Percentiles rank a stretch among this genome's conserved stretches.
Evolutionary conservation across 2,797 vertebrate species (phyloP).

Genomic region (Rhinoraja longicauda): DNA sequence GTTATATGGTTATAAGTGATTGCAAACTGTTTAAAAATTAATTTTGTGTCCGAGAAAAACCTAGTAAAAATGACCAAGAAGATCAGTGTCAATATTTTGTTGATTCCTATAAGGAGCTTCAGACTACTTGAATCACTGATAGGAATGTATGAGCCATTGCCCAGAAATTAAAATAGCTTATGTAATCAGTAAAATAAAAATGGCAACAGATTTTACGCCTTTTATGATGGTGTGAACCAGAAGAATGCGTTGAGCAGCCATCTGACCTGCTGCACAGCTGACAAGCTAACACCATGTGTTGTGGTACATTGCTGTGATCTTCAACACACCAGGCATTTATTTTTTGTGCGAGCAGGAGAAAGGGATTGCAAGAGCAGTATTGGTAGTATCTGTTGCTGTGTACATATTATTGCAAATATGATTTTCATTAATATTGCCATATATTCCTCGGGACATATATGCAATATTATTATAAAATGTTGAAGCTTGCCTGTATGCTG

Average conservation of each 20-base stretch:
- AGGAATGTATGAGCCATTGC: conserved; percentile 45
- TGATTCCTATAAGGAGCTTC: neutral
- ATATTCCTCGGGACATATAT: neutral
- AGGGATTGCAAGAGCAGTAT: conserved; percentile 51
- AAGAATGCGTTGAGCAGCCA: conserved; percentile 53
- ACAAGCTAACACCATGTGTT: conserved; percentile 54
- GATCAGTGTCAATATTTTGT: neutral
- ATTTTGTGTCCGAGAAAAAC: neutral
- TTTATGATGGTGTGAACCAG: conserved; percentile 52
- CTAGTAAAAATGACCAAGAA: neutral
- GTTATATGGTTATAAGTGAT: too few relatives aligned
- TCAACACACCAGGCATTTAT: conserved; percentile 45
- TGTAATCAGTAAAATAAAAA: conserved; percentile 61
- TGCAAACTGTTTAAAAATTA: conserved; percentile 1
- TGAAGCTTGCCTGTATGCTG: neutral
- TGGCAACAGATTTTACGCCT: conserved; percentile 51
- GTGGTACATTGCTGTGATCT: conserved; percentile 45
- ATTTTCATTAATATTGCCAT: neutral
- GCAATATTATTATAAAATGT: neutral
- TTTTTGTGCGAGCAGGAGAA: conserved; percentile 51
- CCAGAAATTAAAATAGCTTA: conserved; percentile 61
- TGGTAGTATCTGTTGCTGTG: conserved; percentile 37
- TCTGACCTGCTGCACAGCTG: conserved; percentile 51
- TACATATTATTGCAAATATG: conserved; percentile 36
- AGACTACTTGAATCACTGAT: neutral